Evolutionary conservation across 2,113 vertebrate genomes (phyloP), one percentile per base, ranked within the genome.

Genomic region (Hyaena hyaena): DNA sequence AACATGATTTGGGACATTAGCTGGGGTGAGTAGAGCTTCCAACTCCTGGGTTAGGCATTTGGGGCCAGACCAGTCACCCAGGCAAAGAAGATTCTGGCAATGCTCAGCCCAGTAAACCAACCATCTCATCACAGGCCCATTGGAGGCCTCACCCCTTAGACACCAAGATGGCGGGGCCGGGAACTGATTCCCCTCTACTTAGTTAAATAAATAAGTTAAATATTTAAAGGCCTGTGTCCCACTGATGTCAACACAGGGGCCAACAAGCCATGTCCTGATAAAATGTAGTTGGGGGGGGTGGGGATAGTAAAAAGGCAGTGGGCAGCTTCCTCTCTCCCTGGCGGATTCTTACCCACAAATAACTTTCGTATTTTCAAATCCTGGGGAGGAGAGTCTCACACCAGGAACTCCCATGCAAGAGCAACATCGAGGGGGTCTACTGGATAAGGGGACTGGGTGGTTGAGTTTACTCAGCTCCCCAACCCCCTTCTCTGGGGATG

Each of bases 171-270:
- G 85, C 65, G 93, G 58, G 73, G 76, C 55, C 80, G 81, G 96
- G 73, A 74, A 90, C 5, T 3, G 82, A 84, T 35, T 84, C 88
- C 79, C 61, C 93, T 95, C 77, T 84, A 45, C 45, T 93, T 90
- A 66, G 85, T 94, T 95, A 97, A 98, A 97, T 98, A 98, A 98
- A 98, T 98, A 98, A 98, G 48, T 98, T 98, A 98, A 97, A 89
- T 93, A 96, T 95, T 96, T 97, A 97, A 96, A 97, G 94, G 93
- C 82, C 90, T 15, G 23, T 58, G 77, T 68, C 85, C 90, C 87
- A 73, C 1, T 77, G 95, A 92, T 48, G 87, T 84, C 39, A 50
- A 95, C 86, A 71, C 48, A 95, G 45, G 58, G 61, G 77, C 65
- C 88, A 63, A 76, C 53, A 53, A 88, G 87, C 90, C 76, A 35